phyloP scores from a whole-genome alignment of 2,113 vertebrate genomes.

The Scomber colias region DNA sequence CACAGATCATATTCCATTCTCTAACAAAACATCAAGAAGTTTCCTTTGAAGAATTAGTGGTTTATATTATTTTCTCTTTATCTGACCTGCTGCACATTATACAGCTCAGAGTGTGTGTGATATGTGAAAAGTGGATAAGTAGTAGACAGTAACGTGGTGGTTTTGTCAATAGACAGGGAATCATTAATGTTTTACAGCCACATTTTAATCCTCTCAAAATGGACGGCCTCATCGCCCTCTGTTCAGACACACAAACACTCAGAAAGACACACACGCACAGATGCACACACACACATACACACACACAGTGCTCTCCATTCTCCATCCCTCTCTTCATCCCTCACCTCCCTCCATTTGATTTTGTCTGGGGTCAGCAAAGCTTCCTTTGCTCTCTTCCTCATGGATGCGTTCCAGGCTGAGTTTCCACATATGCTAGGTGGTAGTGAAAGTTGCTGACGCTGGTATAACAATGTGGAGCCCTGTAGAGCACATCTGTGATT shows the following conservation, averaged over 20 bases:
- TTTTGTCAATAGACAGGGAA: conserved; percentile 59
- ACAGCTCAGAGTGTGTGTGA: conserved; percentile 20
- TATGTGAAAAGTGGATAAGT: conserved; percentile 37
- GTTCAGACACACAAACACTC: conserved; percentile 7
- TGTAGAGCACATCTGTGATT: conserved; percentile 85
- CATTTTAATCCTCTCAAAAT: conserved; percentile 72
- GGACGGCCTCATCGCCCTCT: background rate
- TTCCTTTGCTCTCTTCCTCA: conserved; percentile 75
- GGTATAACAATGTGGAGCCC: conserved; percentile 79
- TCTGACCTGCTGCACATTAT: background rate
- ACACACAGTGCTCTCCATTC: conserved; percentile 9
- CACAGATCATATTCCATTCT: background rate
- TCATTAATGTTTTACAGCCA: conserved; percentile 71
- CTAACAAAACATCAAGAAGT: conserved; percentile 3
- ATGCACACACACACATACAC: conserved; percentile 12
- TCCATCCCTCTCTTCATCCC: conserved; percentile 62
- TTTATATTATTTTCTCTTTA: conserved; percentile 27
- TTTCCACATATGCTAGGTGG: conserved; percentile 81
- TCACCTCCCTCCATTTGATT: conserved; percentile 77
- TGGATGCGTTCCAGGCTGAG: conserved; percentile 80
- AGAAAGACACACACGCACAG: conserved; percentile 15
- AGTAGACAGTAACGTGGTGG: conserved; percentile 21
- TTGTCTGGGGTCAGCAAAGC: conserved; percentile 82
- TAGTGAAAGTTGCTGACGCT: conserved; percentile 82
- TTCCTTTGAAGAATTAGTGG: background rate